phyloP scores from a whole-genome alignment of 2,888 invertebrate genomes.

The Habrosyne pyritoides region DNA sequence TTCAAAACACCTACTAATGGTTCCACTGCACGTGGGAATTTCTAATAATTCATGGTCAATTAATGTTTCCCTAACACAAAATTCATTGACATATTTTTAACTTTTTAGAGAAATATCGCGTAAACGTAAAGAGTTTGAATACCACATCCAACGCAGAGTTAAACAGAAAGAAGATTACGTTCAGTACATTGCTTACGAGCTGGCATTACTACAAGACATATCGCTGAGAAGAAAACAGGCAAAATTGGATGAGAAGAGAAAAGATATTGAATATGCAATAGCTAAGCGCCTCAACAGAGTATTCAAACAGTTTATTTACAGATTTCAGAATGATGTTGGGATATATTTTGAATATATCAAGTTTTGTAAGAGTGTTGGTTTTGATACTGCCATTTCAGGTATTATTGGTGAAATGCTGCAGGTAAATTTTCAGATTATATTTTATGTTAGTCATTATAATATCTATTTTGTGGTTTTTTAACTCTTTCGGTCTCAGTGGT shows the following conservation, averaged over 20 bases:
- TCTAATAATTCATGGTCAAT: too few species aligned
- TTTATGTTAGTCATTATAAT: too few species aligned
- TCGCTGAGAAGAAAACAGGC: conserved; percentile 83
- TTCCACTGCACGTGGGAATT: too few species aligned
- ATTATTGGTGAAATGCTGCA: conserved; percentile 85
- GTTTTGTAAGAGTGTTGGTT: conserved; percentile 88
- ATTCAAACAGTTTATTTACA: conserved; percentile 87
- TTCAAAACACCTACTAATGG: too few species aligned
- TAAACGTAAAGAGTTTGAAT: conserved; percentile 88
- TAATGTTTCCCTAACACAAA: neutral
- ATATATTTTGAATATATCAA: conserved; percentile 91
- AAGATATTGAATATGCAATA: conserved; percentile 87
- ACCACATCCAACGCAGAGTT: conserved; percentile 86
- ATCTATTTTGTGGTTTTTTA: too few species aligned
- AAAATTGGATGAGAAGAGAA: conserved; percentile 84
- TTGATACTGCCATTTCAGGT: conserved; percentile 78
- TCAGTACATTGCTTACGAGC: conserved; percentile 88
- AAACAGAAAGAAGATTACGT: conserved; percentile 88
- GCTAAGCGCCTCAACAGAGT: conserved; percentile 88
- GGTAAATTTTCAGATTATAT: conserved; percentile 66
- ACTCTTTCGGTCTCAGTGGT: too few species aligned
- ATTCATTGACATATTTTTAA: conserved; percentile 1
- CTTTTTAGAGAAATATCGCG: conserved; percentile 86
- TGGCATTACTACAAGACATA: conserved; percentile 86
- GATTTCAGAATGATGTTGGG: conserved; percentile 88